Evolutionary conservation across 2,888 invertebrate genomes (phyloP).

Genomic region (Drosophila neonasuta): DNA sequence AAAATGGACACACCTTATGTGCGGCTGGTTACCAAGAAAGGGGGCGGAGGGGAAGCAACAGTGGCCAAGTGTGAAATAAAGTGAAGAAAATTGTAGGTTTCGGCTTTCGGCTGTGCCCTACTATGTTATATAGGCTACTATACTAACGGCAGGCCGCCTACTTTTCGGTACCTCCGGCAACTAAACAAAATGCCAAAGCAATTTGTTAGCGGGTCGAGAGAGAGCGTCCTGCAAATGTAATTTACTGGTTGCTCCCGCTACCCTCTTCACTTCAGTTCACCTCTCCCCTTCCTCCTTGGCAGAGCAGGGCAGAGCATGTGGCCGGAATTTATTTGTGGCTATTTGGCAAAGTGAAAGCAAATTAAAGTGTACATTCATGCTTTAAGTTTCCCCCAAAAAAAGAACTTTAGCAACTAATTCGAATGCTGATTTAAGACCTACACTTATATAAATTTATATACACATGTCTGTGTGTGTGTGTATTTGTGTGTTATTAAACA

Average conservation of each 20-base stretch:
- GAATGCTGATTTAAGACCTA: conserved; percentile 33
- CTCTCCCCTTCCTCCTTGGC: not conserved
- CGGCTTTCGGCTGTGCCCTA: conserved; percentile 26
- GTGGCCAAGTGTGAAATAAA: conserved; percentile 69
- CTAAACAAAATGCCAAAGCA: conserved; percentile 60
- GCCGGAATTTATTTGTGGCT: conserved; percentile 69
- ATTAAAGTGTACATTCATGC: conserved; percentile 51
- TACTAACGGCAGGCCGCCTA: conserved; percentile 63
- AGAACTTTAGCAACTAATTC: conserved; percentile 27
- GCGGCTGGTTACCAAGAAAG: conserved; percentile 37
- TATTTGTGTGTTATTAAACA: conserved; percentile 27
- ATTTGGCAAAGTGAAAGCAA: conserved; percentile 63
- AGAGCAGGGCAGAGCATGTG: conserved; percentile 42
- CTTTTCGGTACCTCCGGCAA: conserved; percentile 42
- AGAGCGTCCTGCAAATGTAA: conserved; percentile 68
- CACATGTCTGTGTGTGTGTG: conserved; percentile 3
- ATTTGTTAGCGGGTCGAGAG: conserved; percentile 70
- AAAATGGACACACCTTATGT: conserved; percentile 74
- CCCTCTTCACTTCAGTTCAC: not conserved
- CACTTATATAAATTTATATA: conserved; percentile 12
- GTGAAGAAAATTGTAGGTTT: conserved; percentile 62
- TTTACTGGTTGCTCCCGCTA: conserved; percentile 59
- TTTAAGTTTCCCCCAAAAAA: conserved; percentile 33
- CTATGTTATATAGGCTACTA: conserved; percentile 39
- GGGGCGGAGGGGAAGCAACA: conserved; percentile 1